These are phyloP conservation scores for Drosophila subsilvestris DNA, from an alignment of 2,888 invertebrate genomes.

Conservation along the genomic window DNA sequence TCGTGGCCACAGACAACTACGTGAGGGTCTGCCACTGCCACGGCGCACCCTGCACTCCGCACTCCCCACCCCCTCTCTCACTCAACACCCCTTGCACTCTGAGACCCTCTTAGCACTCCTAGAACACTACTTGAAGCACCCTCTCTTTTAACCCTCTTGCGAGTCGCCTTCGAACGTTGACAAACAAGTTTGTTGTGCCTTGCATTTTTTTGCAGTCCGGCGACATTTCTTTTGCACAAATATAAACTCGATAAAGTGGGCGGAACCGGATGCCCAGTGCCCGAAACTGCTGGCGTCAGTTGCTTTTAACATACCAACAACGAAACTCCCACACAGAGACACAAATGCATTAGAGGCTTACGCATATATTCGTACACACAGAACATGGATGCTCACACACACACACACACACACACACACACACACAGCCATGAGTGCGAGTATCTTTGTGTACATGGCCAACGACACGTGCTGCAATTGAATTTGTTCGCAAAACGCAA, in stretches of 20 bases:
- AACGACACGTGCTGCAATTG: slow-evolving; percentile 77
- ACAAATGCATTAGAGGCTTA: slow-evolving; percentile 29
- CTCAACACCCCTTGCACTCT: neutral
- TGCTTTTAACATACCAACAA: slow-evolving; percentile 67
- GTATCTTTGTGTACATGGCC: slow-evolving; percentile 56
- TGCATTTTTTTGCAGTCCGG: slow-evolving; percentile 70
- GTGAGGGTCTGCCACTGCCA: slow-evolving; percentile 46
- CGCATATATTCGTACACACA: slow-evolving; percentile 18
- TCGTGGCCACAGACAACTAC: slow-evolving; percentile 77
- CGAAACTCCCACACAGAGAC: slow-evolving; percentile 16
- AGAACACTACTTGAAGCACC: neutral
- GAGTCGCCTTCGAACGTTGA: slow-evolving; percentile 43
- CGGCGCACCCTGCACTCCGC: no score
- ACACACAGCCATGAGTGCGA: slow-evolving; percentile 5
- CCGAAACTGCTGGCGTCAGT: slow-evolving; percentile 73
- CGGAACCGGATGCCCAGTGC: slow-evolving; percentile 35
- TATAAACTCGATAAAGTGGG: slow-evolving; percentile 66
- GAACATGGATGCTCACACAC: no score
- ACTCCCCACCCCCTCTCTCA: slow-evolving; percentile 4
- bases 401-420: slow-evolving; percentile 12
- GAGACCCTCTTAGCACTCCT: neutral
- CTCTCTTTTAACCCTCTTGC: slow-evolving; percentile 10
- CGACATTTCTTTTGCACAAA: slow-evolving; percentile 71
- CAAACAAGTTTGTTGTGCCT: slow-evolving; percentile 76
- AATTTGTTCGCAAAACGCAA: slow-evolving; percentile 77